Evolutionary conservation across 2,797 vertebrate species (phyloP).

Genomic region (Cryptoblepharus egeriae): DNA sequence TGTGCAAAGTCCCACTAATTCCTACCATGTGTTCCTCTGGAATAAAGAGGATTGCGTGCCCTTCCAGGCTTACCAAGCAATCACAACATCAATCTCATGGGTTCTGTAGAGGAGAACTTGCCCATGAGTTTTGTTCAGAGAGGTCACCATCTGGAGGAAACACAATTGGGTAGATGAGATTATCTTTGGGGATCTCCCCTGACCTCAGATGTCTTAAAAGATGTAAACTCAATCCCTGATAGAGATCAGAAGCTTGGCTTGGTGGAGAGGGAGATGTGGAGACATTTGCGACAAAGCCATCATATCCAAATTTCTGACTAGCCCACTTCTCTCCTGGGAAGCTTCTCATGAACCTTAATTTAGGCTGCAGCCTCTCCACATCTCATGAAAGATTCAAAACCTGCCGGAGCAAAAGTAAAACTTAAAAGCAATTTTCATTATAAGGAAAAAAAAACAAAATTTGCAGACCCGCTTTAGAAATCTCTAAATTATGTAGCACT

Average conservation of each 20-base stretch:
- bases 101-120: neutral
- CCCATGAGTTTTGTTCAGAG: no score
- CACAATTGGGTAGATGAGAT: neutral
- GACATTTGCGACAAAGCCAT: rapidly evolving
- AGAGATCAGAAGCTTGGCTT: neutral
- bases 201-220: neutral
- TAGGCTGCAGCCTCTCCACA: neutral
- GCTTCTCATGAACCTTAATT: neutral
- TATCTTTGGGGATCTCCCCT: neutral
- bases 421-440: neutral
- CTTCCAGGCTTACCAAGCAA: rapidly evolving
- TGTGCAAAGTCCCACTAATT: neutral
- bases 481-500: constrained; percentile 21
- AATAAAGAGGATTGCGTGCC: neutral
- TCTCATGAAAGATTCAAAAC: neutral
- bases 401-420: neutral
- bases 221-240: neutral
- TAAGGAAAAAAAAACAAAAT: constrained; percentile 1
- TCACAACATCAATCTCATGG: no score
- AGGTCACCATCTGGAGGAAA: neutral
- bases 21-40: neutral
- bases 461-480: constrained; percentile 26
- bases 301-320: neutral
- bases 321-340: rapidly evolving
- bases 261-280: rapidly evolving